Conservation (phyloP, 2,797 vertebrate genomes). For the Enteromius unitaeniatus region DNA sequence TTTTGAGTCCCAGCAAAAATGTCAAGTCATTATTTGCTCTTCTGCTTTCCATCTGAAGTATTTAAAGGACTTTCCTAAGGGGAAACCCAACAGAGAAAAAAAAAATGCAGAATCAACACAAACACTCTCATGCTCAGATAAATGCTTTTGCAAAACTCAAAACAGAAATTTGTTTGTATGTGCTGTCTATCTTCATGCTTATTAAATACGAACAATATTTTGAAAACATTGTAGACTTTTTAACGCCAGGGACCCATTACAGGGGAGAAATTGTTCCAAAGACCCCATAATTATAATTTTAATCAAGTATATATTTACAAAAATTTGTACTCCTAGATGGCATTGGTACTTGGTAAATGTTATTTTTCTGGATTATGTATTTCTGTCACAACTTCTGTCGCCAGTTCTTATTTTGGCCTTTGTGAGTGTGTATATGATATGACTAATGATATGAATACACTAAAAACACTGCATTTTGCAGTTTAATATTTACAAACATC, state of each 20-base stretch:
- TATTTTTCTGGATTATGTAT: neutral
- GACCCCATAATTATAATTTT: too few relatives aligned
- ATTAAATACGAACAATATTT: neutral
- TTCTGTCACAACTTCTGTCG: neutral
- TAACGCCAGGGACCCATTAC: too few relatives aligned
- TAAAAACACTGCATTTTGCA: neutral
- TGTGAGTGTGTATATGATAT: neutral
- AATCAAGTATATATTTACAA: too few relatives aligned
- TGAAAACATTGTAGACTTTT: neutral
- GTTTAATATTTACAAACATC: neutral
- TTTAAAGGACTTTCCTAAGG: neutral
- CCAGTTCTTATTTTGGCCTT: too few relatives aligned
- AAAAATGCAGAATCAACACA: slow-evolving; percentile 10
- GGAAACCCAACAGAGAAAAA: neutral
- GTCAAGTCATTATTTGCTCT: slow-evolving; percentile 19
- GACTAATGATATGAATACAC: too few relatives aligned
- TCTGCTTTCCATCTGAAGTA: slow-evolving; percentile 20
- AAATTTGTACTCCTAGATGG: too few relatives aligned
- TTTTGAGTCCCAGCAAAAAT: neutral
- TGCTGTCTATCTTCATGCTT: neutral
- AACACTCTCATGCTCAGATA: neutral
- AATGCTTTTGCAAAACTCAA: neutral
- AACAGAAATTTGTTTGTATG: neutral
- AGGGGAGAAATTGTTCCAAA: too few relatives aligned
- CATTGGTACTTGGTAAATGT: too few relatives aligned